These are phyloP conservation scores for Caenorhabditis virilis DNA, from an alignment of 2,888 invertebrate species.

Conservation along the genomic window DNA sequence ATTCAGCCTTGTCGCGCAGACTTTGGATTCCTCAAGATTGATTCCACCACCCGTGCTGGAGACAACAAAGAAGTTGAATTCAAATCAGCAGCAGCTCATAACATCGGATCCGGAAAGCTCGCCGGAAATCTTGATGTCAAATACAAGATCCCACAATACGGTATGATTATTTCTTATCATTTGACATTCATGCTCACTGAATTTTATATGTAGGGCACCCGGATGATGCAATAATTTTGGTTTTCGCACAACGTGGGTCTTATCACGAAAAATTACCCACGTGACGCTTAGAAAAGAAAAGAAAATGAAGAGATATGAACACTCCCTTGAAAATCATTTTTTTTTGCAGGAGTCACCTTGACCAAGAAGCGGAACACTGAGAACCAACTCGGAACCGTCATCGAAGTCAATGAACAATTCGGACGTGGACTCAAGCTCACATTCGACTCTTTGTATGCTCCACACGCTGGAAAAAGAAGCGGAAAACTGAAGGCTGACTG, in stretches of 20 bases:
- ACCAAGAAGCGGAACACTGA: constrained; percentile 99
- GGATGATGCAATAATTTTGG: constrained; percentile 25
- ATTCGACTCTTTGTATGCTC: constrained; percentile 89
- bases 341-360: constrained; percentile 80
- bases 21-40: constrained; percentile 92
- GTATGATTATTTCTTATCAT: no score
- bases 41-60: constrained; percentile 89
- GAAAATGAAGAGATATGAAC: constrained; percentile 2
- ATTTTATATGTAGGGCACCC: background rate
- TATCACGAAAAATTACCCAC: constrained; percentile 2
- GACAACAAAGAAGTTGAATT: constrained; percentile 85
- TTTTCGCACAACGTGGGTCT: background rate
- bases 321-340: constrained; percentile 9
- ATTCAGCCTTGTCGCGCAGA: no score
- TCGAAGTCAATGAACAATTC: constrained; percentile 87
- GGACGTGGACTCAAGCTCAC: constrained; percentile 88
- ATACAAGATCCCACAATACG: constrained; percentile 66
- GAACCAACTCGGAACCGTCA: constrained; percentile 86
- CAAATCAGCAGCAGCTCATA: constrained; percentile 86
- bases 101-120: constrained; percentile 72
- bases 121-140: constrained; percentile 66
- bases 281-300: no score
- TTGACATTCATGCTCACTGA: no score
- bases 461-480: constrained; percentile 90
- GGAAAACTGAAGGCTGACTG: constrained; percentile 80